Percentiles rank a stretch among this genome's conserved stretches.
Conservation (phyloP, 1,140 invertebrate species). For the Myzus persicae region DNA sequence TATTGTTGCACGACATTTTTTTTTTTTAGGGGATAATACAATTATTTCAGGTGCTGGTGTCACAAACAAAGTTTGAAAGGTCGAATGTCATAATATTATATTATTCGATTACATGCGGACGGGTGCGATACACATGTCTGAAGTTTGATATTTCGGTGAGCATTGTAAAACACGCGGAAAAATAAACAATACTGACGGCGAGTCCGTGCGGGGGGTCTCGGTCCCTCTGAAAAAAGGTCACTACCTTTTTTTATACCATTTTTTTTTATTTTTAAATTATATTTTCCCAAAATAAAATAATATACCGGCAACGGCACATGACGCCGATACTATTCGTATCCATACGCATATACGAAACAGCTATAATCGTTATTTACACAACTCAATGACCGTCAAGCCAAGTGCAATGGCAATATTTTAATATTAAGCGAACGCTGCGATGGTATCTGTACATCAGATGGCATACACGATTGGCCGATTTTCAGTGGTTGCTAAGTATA, state of each 20-base stretch:
- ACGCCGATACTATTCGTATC: neutral
- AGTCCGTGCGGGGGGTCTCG: neutral
- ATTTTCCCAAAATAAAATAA: neutral
- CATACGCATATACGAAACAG: neutral
- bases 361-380: neutral
- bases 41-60: neutral
- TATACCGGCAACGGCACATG: neutral
- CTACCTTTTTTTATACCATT: neutral
- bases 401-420: neutral
- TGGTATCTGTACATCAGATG: neutral
- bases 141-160: neutral
- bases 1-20: slow-evolving; percentile 3
- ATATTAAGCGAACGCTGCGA: neutral
- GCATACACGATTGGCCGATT: neutral
- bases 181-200: neutral
- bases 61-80: neutral
- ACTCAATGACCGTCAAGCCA: neutral
- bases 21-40: neutral
- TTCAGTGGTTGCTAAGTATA: neutral
- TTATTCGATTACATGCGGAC: neutral
- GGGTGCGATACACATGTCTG: neutral
- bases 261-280: neutral
- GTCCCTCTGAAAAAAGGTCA: neutral
- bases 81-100: slow-evolving; percentile 16
- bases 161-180: neutral